Evolutionary conservation across 2,113 vertebrate genomes (phyloP), one percentile per base, ranked within the genome.

Genomic region (Ictidomys tridecemlineatus): DNA sequence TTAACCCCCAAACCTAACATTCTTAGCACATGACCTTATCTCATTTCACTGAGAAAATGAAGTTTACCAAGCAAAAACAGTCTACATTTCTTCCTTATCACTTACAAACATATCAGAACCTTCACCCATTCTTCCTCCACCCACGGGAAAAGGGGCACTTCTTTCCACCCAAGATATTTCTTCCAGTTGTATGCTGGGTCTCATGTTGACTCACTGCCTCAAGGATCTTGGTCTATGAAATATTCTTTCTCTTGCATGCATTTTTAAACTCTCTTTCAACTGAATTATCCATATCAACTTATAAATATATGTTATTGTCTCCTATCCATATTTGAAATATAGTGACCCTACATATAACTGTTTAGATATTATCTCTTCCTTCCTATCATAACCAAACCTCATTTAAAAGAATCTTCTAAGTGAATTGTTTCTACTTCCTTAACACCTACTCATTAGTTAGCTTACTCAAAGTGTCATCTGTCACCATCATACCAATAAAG

Each of bases 291-390:
- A 56, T 51, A 76, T 78, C 34, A 24, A 73, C 26, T 56, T 74
- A 17, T 32, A 74, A 94, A 89, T 48, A 37, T 22, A 5, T 26
- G 45, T 34, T 79, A 37, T 24, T 61, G 24, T 92, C 51, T 77
- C 79, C 58, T 48, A 65, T 20, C 18, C 74, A 16, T 37, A 12
- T 78, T 61, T 92, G 30, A 79, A 65, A 76, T 51, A 67, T 26
- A 51, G 45, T 7, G 30, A 74, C 73, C 37, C 28, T 51, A 61
- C 51, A 42, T 34, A 74, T 34, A 76, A 56, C 37, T 77, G 45
- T 70, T 65, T 77, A 86, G 74, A 94, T 93, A 48, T 34, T 85
- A 90, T 86, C 74, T 53, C 22, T 51, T 90, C 89, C 89, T 96
- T 96, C 69, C 89, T 94, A 48, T 48, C 13, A n/a, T 77, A 72